These are phyloP conservation scores for Leptarthrus brevirostris DNA, from an alignment of 2,888 invertebrate species.

Conservation along the genomic window DNA sequence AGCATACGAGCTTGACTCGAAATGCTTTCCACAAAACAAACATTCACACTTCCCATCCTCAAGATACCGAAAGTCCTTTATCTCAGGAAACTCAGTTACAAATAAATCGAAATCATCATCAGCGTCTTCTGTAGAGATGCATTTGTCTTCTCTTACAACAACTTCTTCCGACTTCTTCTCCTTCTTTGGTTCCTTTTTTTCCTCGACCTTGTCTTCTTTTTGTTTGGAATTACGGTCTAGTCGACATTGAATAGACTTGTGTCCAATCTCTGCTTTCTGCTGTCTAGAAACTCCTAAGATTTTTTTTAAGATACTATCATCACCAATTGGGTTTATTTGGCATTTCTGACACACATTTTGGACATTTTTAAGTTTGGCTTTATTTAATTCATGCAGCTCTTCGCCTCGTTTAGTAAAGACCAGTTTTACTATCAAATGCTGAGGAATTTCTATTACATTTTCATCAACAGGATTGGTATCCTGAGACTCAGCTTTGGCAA, in stretches of 20 bases:
- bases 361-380: neutral
- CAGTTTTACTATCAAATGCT: neutral
- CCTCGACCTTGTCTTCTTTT: neutral
- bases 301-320: neutral
- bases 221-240: neutral
- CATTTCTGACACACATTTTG: neutral
- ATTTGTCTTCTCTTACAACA: neutral
- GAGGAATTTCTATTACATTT: neutral
- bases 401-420: neutral
- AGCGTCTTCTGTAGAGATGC: neutral
- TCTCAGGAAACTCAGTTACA: neutral
- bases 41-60: constrained; percentile 5
- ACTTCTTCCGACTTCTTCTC: neutral
- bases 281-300: neutral
- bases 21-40: neutral
- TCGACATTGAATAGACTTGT: neutral
- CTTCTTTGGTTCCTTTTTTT: neutral
- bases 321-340: neutral
- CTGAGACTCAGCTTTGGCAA: neutral
- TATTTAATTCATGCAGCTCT: neutral
- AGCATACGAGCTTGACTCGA: neutral
- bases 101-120: neutral
- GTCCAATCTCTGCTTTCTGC: neutral
- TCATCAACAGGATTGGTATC: neutral
- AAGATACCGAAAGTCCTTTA: neutral